Percentiles rank a stretch among this genome's conserved stretches.
These are phyloP conservation scores for Hippolais icterina DNA, from an alignment of 2,113 vertebrate genomes.

Conservation along the genomic window DNA sequence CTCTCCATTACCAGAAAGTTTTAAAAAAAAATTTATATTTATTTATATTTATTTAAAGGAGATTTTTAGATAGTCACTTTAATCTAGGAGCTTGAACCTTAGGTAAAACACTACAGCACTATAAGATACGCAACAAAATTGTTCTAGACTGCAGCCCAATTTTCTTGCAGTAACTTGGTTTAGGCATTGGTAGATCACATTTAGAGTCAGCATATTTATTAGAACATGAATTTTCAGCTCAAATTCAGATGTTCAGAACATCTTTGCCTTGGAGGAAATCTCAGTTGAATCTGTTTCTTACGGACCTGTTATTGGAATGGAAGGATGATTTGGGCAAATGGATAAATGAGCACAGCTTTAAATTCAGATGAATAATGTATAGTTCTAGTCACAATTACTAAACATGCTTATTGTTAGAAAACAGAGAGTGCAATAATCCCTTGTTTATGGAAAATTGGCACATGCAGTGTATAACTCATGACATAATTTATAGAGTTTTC, in stretches of 20 bases:
- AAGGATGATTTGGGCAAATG: background rate
- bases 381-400: slow-evolving; percentile 17
- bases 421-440: slow-evolving; percentile 33
- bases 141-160: background rate
- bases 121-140: background rate
- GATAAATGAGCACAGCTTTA: background rate
- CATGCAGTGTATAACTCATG: background rate
- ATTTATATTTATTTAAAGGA: background rate
- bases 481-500: slow-evolving; percentile 56
- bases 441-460: slow-evolving; percentile 59
- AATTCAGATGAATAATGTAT: background rate
- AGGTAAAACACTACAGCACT: background rate
- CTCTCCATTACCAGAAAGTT: background rate
- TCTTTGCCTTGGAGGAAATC: background rate
- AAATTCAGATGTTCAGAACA: background rate
- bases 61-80: background rate
- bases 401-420: slow-evolving; percentile 51
- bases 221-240: background rate
- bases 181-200: background rate
- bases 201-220: background rate
- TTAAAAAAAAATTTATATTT: background rate
- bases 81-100: background rate
- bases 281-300: background rate
- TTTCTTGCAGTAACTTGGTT: background rate
- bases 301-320: background rate